phyloP scores from a whole-genome alignment of 2,113 vertebrate genomes.

The Bubo blakistoni region DNA sequence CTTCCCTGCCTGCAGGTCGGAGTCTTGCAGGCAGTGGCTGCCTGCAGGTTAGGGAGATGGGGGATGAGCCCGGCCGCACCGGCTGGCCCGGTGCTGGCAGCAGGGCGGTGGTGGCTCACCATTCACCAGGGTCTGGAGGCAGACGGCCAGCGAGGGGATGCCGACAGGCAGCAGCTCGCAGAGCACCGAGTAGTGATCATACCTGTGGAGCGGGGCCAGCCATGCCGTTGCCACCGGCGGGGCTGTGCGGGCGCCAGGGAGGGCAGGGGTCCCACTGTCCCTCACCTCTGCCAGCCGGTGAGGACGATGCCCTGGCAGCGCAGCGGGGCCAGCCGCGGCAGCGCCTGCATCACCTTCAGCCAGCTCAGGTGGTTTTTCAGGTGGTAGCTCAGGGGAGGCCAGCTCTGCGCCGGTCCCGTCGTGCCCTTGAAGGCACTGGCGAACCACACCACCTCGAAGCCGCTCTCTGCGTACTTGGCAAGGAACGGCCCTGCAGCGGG shows the following conservation, averaged over 20 bases:
- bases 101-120: constrained; percentile 53
- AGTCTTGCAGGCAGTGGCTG: background rate
- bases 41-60: background rate
- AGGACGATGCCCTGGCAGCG: constrained; percentile 70
- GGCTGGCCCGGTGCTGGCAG: background rate
- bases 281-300: constrained; percentile 82
- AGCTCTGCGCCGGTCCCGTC: constrained; percentile 54
- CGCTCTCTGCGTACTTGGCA: constrained; percentile 69
- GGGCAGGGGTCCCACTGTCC: background rate
- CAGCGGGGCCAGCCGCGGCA: constrained; percentile 60
- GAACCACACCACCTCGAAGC: constrained; percentile 74
- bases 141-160: constrained; percentile 76
- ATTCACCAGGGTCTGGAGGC: constrained; percentile 66
- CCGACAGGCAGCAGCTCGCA: constrained; percentile 78
- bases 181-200: constrained; percentile 75
- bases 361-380: constrained; percentile 77
- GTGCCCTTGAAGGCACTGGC: constrained; percentile 83
- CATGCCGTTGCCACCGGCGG: fast-evolving
- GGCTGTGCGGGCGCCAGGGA: fast-evolving
- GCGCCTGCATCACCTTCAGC: constrained; percentile 67
- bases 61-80: fast-evolving
- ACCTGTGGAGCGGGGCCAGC: constrained; percentile 30
- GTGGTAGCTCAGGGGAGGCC: constrained; percentile 72
- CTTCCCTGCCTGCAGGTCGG: background rate
- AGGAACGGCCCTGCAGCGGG: constrained; percentile 47